Evolutionary conservation across 2,888 invertebrate genomes (phyloP), one percentile per base, ranked within the genome.

Genomic region (Argyra leucocephala): DNA sequence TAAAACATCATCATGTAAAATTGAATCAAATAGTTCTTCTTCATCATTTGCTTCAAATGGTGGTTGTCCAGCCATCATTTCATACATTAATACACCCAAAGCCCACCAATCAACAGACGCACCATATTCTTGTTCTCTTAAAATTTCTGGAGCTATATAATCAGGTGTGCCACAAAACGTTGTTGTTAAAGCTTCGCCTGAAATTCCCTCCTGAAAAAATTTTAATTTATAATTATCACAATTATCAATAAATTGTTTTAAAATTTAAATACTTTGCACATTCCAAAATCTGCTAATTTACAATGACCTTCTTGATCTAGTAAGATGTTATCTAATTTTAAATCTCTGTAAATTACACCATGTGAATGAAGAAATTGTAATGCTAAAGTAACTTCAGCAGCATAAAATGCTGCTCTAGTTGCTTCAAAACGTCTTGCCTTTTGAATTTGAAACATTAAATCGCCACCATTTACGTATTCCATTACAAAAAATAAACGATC

Each of bases 151-250:
- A 57, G 98, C 98, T 71, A 99, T 99, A 80, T 99, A 99, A 80
- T 99, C 98, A 1, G 97, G 97, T 58, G 97, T 98, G n/a, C 98
- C 98, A 80, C 98, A 99, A 82, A 99, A 99, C 0, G 98, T 99
- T 59, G 94, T 91, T 7, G 96, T 97, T 24, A 94, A 89, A 65
- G 86, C 85, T 26, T 93, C 94, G 71, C 93, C 93, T 69, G 75
- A 71, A 66, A 80, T 80, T 62, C 80, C 80, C 70, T 80, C 80
- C 76, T 76, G 60, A 0, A 67, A 62, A 48, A 67, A 60, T 24
- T 61, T 22, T 36, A 59, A n/a, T 23, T 57, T 62, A 9, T 36
- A 23, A 36, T 26, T n/a, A 21, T 9, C 15, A 62, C 31, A n/a
- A n/a, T 59, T 60, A 7, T 31, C 31, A 31, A 31, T 31, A n/a